Evolutionary conservation across 2,888 invertebrate genomes (phyloP), one percentile per base, ranked within the genome.

Genomic region (Plebejus argus): DNA sequence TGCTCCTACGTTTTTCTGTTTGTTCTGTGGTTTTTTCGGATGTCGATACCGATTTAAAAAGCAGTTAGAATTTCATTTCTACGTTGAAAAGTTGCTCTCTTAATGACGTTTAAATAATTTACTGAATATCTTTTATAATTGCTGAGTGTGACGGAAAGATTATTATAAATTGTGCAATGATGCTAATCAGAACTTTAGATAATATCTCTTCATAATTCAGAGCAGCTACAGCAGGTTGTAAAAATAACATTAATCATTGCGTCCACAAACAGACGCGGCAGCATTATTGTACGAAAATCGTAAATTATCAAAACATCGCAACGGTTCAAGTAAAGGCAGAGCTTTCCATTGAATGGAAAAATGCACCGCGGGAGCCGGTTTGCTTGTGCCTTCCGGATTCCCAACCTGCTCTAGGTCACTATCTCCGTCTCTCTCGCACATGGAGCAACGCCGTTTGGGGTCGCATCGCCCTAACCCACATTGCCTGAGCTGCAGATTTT

Each of bases 341-440:
- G 91, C 92, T 93, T 93, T 93, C 93, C 93, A 91, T 90, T 92
- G 91, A 92, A 91, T 89, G 92, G 92, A 93, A 93, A 93, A 93
- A 93, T 93, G 93, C 92, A 90, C 85, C 85, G 87, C 85, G 86
- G 83, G n/a, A 92, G 92, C 93, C 93, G 93, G 93, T 93, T 93
- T 91, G 86, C 86, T 85, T 87, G 85, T 91, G 90, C 91, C 92
- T 93, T 92, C 93, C 93, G 92, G 93, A 93, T 93, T 93, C 93
- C 90, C 93, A 93, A 93, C 93, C 93, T 93, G 92, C 91, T 93
- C 91, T 93, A 91, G 93, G 93, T 93, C 93, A 92, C 83, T 84
- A 81, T 82, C 81, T 81, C 84, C 80, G 82, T 92, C 92, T 86
- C 91, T 82, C 90, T 92, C 89, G 80, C 90, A 85, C 84, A 82